phyloP scores from a whole-genome alignment of 2,888 invertebrate genomes.

The Pardosa pseudoannulata region DNA sequence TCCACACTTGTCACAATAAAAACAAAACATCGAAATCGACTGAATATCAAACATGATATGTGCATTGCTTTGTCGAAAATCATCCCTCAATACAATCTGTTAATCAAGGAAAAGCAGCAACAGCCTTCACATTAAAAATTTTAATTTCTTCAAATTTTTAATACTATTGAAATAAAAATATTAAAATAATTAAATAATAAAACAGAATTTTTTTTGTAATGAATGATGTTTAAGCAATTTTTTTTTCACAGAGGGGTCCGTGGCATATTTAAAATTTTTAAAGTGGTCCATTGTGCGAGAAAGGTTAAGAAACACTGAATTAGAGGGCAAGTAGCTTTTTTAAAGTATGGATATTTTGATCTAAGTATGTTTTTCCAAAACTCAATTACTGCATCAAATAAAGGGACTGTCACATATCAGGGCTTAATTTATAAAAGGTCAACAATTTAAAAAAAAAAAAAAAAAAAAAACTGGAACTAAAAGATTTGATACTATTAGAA shows the following conservation, averaged over 20 bases:
- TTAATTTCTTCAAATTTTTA: conserved; percentile 45
- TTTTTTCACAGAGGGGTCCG: conserved; percentile 58
- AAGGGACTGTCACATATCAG: too few relatives aligned
- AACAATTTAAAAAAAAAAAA: too few relatives aligned
- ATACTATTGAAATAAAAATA: conserved; percentile 32
- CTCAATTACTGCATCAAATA: too few relatives aligned
- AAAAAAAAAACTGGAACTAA: too few relatives aligned
- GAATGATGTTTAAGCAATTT: conserved; percentile 48
- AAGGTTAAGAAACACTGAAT: conserved; percentile 54
- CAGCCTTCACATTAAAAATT: conserved; percentile 50
- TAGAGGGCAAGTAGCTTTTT: too few relatives aligned
- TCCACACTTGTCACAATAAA: conserved; percentile 49
- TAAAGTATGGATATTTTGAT: too few relatives aligned
- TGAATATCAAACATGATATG: conserved; percentile 42
- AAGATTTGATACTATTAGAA: too few relatives aligned
- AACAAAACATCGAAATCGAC: conserved; percentile 45
- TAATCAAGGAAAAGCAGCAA: conserved; percentile 49
- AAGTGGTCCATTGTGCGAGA: conserved; percentile 54
- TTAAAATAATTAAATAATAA: conserved; percentile 22
- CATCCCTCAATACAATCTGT: conserved; percentile 46
- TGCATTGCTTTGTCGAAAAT: conserved; percentile 40
- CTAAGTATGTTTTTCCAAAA: too few relatives aligned
- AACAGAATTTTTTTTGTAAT: conserved; percentile 35
- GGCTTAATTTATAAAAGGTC: too few relatives aligned
- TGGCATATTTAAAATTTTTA: conserved; percentile 57